A percentile compares a stretch with the other conserved stretches of the same genome.
Evolutionary conservation across 2,888 invertebrate species (phyloP).

Genomic region (Ophion costatus): DNA sequence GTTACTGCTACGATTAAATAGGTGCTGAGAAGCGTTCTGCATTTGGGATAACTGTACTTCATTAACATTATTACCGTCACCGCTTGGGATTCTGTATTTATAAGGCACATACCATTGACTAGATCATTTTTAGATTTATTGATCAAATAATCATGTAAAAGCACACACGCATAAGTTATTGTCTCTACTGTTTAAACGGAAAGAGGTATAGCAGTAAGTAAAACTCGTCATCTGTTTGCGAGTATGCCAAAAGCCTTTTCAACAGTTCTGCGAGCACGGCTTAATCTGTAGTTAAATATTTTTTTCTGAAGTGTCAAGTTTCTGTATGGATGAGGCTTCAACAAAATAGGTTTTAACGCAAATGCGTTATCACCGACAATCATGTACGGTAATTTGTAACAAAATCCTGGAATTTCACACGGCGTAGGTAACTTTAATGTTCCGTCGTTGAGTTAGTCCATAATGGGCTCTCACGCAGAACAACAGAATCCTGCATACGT

Average conservation of each 20-base stretch:
- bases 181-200: slow-evolving; percentile 22
- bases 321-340: slow-evolving; percentile 59
- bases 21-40: no score
- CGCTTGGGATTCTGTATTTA: no score
- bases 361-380: slow-evolving; percentile 18
- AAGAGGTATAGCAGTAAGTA: slow-evolving; percentile 12
- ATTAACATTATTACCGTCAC: no score
- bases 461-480: no score
- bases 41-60: no score
- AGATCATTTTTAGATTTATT: no score
- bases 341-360: slow-evolving; percentile 53
- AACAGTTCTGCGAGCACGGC: slow-evolving; percentile 45
- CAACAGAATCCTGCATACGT: no score
- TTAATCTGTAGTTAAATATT: slow-evolving; percentile 57
- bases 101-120: no score
- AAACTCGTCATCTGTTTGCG: slow-evolving; percentile 24
- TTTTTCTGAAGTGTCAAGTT: slow-evolving; percentile 40
- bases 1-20: no score
- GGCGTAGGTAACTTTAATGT: no score
- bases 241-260: not conserved
- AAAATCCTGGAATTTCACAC: slow-evolving; percentile 6
- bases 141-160: slow-evolving; percentile 23
- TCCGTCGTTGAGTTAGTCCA: no score
- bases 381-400: not conserved
- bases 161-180: slow-evolving; percentile 17